These are phyloP conservation scores for Gandaritis pyraliata DNA, from an alignment of 2,888 invertebrate species.

Conservation along the genomic window DNA sequence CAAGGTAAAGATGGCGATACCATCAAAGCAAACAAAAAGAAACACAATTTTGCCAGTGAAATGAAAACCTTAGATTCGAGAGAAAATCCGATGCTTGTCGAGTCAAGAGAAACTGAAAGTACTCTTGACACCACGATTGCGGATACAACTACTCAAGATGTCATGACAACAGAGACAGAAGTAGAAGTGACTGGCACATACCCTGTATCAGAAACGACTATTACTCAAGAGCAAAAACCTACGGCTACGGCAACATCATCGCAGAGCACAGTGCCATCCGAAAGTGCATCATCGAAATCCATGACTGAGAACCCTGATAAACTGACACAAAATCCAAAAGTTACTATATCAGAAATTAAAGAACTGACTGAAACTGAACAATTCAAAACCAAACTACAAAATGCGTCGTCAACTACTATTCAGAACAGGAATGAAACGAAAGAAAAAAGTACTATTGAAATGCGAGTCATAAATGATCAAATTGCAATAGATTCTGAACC, in stretches of 20 bases:
- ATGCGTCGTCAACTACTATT: neutral
- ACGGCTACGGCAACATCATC: neutral
- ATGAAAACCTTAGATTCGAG: constrained; percentile 1
- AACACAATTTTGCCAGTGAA: constrained; percentile 19
- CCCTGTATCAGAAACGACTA: neutral
- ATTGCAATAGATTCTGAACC: constrained; percentile 21
- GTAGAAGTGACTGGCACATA: neutral
- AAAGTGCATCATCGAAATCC: constrained; percentile 6
- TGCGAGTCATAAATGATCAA: constrained; percentile 15
- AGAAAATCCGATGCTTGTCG: neutral
- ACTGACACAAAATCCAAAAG: neutral
- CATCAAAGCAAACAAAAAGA: constrained; percentile 18
- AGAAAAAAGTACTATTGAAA: neutral
- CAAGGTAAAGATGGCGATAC: constrained; percentile 24
- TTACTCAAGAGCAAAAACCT: constrained; percentile 4
- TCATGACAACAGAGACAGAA: neutral
- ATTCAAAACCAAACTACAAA: neutral
- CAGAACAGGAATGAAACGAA: neutral
- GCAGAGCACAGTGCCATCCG: constrained; percentile 2
- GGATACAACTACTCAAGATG: constrained; percentile 8
- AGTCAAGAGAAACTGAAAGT: constrained; percentile 1
- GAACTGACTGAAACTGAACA: neutral
- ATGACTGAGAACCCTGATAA: neutral
- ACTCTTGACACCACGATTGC: neutral
- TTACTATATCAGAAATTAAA: neutral